Conservation (phyloP, 2,113 vertebrate species). For the Sardina pilchardus region DNA sequence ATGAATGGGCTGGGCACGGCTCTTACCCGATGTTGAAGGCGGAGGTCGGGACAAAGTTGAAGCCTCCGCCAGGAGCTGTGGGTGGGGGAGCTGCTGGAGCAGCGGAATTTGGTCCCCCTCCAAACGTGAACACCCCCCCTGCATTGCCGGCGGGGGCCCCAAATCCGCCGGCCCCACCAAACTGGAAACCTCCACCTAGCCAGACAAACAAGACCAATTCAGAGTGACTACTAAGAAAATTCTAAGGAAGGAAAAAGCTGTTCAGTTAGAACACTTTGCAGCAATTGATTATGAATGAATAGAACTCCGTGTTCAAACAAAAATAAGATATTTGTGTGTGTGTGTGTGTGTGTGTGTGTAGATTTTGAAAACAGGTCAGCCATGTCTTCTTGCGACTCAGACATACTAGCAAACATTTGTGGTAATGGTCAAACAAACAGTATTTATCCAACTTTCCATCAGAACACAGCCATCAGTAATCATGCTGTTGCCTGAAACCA, state of each 20-base stretch:
- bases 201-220: constrained; percentile 6
- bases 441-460: too few relatives aligned
- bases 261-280: too few relatives aligned
- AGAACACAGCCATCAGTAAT: too few relatives aligned
- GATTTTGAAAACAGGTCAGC: too few relatives aligned
- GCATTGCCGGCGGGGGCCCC: constrained; percentile 65
- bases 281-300: too few relatives aligned
- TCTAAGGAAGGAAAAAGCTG: not conserved
- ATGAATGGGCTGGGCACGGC: not conserved
- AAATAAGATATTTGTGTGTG: too few relatives aligned
- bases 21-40: constrained; percentile 86
- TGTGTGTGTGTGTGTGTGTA: too few relatives aligned
- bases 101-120: constrained; percentile 63
- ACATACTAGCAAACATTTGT: too few relatives aligned
- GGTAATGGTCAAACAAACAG: too few relatives aligned
- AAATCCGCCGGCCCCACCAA: constrained; percentile 79
- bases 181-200: constrained; percentile 82
- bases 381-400: too few relatives aligned
- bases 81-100: constrained; percentile 64
- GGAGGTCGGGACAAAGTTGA: constrained; percentile 74
- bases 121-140: constrained; percentile 83
- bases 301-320: too few relatives aligned
- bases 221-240: not conserved
- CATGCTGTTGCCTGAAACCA: too few relatives aligned
- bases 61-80: constrained; percentile 71